Conservation (phyloP, 2,888 invertebrate species). For the Aricia artaxerxes region DNA sequence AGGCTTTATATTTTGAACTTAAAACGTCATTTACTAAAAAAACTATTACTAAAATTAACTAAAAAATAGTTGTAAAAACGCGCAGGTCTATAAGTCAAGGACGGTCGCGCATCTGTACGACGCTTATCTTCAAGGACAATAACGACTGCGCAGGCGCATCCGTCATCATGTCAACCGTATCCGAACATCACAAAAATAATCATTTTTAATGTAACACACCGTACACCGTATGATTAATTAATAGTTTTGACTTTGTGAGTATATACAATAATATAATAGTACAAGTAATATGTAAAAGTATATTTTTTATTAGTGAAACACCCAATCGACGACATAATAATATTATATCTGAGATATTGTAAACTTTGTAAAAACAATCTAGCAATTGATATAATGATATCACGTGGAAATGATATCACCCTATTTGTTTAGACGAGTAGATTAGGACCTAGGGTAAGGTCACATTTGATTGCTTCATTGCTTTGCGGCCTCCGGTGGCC, state of each 20-base stretch:
- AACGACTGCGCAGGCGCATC: constrained; percentile 38
- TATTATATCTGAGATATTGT: not conserved
- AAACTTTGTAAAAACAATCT: not conserved
- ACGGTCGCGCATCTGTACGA: constrained; percentile 34
- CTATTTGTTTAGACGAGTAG: not conserved
- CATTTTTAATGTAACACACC: constrained; percentile 32
- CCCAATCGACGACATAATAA: not conserved
- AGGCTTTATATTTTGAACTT: not conserved
- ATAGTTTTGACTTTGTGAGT: constrained; percentile 4
- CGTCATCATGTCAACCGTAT: constrained; percentile 40
- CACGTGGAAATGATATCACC: not conserved
- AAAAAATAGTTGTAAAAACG: not conserved
- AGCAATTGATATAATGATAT: not conserved
- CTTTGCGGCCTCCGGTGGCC: no score
- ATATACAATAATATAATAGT: no score
- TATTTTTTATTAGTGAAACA: not conserved
- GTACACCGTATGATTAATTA: constrained; percentile 29
- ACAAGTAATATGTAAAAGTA: not conserved
- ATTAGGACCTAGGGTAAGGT: no score
- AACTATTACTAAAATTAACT: not conserved
- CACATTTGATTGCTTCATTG: no score
- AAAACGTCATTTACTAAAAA: not conserved
- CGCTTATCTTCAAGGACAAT: constrained; percentile 35
- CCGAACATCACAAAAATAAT: constrained; percentile 36
- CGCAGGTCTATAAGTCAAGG: not conserved